phyloP scores from a whole-genome alignment of 1,140 invertebrate genomes.

The Vollenhovia emeryi region DNA sequence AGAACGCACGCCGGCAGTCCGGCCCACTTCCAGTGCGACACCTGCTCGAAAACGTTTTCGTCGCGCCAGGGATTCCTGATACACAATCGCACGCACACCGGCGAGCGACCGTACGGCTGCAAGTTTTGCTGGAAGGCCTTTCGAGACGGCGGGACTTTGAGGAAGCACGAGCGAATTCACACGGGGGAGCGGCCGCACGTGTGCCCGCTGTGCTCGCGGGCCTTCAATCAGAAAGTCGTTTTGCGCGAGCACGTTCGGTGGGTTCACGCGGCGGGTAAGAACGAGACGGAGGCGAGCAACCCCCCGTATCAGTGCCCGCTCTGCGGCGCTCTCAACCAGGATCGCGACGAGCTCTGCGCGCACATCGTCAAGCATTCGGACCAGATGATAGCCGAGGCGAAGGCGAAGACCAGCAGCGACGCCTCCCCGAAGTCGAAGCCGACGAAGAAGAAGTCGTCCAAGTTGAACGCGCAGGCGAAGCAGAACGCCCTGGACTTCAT shows the following conservation, averaged over 20 bases:
- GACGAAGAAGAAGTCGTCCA: conserved; percentile 71
- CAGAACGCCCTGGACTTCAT: conserved; percentile 48
- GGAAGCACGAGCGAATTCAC: conserved; percentile 88
- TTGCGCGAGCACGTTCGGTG: conserved; percentile 85
- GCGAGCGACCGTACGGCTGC: conserved; percentile 89
- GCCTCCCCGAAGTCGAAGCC: conserved; percentile 75
- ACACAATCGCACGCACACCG: conserved; percentile 87
- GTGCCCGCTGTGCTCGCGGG: conserved; percentile 88
- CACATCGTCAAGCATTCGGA: conserved; percentile 86
- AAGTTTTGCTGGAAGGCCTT: conserved; percentile 94
- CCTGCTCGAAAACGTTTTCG: conserved; percentile 85
- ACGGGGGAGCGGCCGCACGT: conserved; percentile 89
- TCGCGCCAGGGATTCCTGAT: conserved; percentile 90
- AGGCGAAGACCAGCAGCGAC: conserved; percentile 79
- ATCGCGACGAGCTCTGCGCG: conserved; percentile 85
- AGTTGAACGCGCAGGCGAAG: conserved; percentile 18
- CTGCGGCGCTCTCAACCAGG: conserved; percentile 81
- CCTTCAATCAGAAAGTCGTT: conserved; percentile 87
- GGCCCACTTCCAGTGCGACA: conserved; percentile 86
- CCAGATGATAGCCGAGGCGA: conserved; percentile 84
- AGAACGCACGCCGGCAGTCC: conserved; percentile 84
- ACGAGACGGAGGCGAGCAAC: conserved; percentile 75
- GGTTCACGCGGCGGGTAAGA: conserved; percentile 84
- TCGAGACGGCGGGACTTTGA: conserved; percentile 86
- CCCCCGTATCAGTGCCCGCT: conserved; percentile 82